Evolutionary conservation across 2,113 vertebrate species (phyloP), one percentile per base, ranked within the genome.

Genomic region (Limanda limanda): DNA sequence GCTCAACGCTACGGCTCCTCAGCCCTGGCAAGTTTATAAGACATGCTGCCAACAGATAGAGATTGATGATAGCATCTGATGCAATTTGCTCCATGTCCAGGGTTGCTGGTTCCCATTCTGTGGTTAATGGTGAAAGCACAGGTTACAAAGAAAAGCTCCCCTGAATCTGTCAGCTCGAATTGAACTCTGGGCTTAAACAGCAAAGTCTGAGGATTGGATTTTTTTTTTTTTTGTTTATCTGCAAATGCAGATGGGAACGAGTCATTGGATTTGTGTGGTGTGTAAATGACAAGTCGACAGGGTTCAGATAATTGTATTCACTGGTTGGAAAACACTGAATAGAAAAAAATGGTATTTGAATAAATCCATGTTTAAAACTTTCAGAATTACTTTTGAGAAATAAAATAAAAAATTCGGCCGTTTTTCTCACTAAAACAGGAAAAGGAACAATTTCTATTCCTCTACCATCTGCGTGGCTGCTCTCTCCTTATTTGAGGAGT

Each of bases 31-130:
- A 56, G 78, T 87, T 88, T 87, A 68, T 70, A 85, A 86, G 84
- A 88, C 87, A 76, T 76, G 78, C 71, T 88, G 77, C 83, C 86
- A 77, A 68, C 86, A 89, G 82, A 90, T 83, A 86, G 86, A 89
- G 90, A 89, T 86, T 88, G 85, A 91, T 86, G 91, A 93, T 92
- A 89, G 82, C 87, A 89, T 89, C 92, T 88, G 78, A 88, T 88
- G 89, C 84, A 92, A 93, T 92, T 91, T 91, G 86, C 74, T 88
- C 68, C 63, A 71, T 82, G 84, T 91, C 88, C 85, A 82, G 78
- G 69, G 79, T 82, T 85, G 81, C 82, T 88, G 84, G 87, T 86
- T 88, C 85, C 83, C 86, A 84, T 76, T 89, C 82, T 74, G 69
- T 58, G 67, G 83, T 55, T 85, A 86, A 79, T 74, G 71, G 77